Evolutionary conservation across 2,888 invertebrate genomes (phyloP), one percentile per base, ranked within the genome.

Genomic region (Euzophera pinguis): DNA sequence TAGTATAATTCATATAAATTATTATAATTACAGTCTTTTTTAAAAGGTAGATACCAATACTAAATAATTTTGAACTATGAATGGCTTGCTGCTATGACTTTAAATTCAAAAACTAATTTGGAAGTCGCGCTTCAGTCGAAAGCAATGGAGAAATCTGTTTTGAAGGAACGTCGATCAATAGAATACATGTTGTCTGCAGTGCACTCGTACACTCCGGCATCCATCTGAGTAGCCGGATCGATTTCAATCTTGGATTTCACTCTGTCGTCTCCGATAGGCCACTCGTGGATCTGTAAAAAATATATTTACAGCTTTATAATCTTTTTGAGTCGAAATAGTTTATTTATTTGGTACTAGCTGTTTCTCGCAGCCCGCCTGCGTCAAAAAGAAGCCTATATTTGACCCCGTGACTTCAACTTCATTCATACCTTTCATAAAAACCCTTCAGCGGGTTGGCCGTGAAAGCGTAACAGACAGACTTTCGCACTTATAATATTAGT

Each of bases 201-300:
- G 72, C 98, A 98, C 79, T 97, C 97, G 80, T 97, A 98, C 13
- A 96, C 94, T n/a, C 97, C 97, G 9, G 97, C 97, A 77, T 98
- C 97, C 97, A 97, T 97, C 89, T 98, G 97, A 3, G 97, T 97
- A 0, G 97, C 97, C 8, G 98, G 98, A 79, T 98, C 97, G 47
- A 98, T 98, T 90, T 98, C 98, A 69, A 98, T 92, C 90, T 98
- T 98, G 22, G 97, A 97, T 81, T 97, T 97, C 37, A 97, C 95
- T 65, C 92, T 93, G 72, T 96, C 96, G 1, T 93, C 92, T 7
- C 94, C 95, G 59, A 95, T 93, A 63, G 94, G 93, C 97, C 97
- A 97, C 81, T 97, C 97, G 81, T 97, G 97, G 38, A 97, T 95
- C 97, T 97, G 62, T 53, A 14, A 14, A 69, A 61, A 58, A 53